Conservation (phyloP, 2,888 invertebrate species). For the Aspidiotus rigidus region DNA sequence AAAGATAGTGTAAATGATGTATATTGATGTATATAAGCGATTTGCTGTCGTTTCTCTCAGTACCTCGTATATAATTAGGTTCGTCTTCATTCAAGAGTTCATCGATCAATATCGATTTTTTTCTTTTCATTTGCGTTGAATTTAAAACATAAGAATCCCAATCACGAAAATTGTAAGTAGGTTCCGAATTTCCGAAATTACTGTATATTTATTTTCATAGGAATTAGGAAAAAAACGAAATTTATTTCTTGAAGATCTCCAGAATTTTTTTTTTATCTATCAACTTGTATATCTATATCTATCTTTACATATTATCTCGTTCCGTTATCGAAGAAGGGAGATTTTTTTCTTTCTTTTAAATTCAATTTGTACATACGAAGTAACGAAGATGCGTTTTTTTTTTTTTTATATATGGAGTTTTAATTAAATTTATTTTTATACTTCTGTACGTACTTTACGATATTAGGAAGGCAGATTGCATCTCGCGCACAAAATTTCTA, state of each 20-base stretch:
- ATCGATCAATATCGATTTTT: background rate
- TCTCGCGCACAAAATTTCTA: background rate
- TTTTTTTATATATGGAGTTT: constrained; percentile 27
- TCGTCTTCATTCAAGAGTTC: background rate
- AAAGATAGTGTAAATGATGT: constrained; percentile 9
- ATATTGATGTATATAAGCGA: constrained; percentile 27
- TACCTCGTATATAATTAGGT: constrained; percentile 1
- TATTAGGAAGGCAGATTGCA: background rate
- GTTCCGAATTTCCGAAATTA: too few relatives aligned
- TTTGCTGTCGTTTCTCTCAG: constrained; percentile 1
- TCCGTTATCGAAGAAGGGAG: constrained; percentile 14
- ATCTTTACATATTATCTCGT: constrained; percentile 3
- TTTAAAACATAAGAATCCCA: too few relatives aligned
- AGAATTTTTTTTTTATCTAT: constrained; percentile 4
- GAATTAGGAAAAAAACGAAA: background rate
- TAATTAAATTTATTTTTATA: constrained; percentile 12
- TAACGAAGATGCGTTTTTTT: constrained; percentile 11
- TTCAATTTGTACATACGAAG: constrained; percentile 14
- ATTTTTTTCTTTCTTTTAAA: constrained; percentile 19
- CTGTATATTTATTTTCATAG: too few relatives aligned
- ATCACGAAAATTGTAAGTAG: too few relatives aligned
- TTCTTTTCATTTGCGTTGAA: too few relatives aligned
- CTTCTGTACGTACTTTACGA: background rate
- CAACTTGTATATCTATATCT: background rate
- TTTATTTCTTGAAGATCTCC: constrained; percentile 7